Base-by-base conservation (phyloP, 2,113 vertebrate species). In the Oncorhynchus gorbuscha region DNA sequence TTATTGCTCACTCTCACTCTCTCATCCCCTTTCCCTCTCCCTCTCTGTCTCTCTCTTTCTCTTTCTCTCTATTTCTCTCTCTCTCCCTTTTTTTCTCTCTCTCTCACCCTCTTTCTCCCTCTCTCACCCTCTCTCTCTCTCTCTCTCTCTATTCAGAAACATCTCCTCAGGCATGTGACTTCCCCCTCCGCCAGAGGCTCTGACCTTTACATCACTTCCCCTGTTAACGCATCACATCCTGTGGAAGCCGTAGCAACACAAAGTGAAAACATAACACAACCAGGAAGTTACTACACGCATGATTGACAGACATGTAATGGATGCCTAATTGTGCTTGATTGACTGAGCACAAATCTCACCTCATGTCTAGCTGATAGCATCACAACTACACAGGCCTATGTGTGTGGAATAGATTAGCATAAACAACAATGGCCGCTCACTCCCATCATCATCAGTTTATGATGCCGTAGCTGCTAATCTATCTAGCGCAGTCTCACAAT, bases 181-280 rank as follows among this genome's bases (percentile, higher is more conserved):
- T 87, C 84, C 75, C 77, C 76, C 76, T 78, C 88, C 87, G 86
- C 90, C 85, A 84, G 86, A 82, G 74, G 82, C 71, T 70, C 65
- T 86, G 85, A 90, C 88, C 86, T 87, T 90, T 89, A 83, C 70
- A 85, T 85, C 85, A 69, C 73, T 80, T 75, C 79, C 80, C 74
- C 69, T 79, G 71, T 78, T 77, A 82, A 78, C 78, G 70, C 74
- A 72, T 76, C 66, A 28, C 81, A 81, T 26, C 65, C 77, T 68
- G 18, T 35, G 69, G 35, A 49, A 48, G n/a, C 51, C 35, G 4
- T 13, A 28, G n/a, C 14, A 45, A n/a, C 39, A 48, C 18, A 20
- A 48, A 55, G 16, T 35, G 28, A 68, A n/a, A 8, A 3, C 26
- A 3, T 68, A 68, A 30, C 26, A 32, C 30, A 18, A 18, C 22